Evolutionary conservation across 2,797 vertebrate genomes (phyloP).

Genomic region (Tympanoctomys barrerae): DNA sequence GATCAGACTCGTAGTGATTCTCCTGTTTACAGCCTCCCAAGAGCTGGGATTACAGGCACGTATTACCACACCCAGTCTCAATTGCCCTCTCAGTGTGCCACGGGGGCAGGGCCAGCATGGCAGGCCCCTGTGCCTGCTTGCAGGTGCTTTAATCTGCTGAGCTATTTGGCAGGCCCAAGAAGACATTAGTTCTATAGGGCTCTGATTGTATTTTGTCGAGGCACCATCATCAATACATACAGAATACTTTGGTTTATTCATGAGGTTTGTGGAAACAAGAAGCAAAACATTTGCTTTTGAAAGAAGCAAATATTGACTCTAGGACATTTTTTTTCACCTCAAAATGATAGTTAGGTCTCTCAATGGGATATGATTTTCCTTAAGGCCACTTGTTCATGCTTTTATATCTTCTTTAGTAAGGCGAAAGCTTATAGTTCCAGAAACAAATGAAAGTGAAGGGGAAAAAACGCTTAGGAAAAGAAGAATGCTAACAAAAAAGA

Average conservation of each 20-base stretch:
- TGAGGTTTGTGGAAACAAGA: not conserved
- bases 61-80: too few relatives aligned
- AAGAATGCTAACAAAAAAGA: constrained; percentile 44
- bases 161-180: not conserved
- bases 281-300: too few relatives aligned
- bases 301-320: not conserved
- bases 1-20: too few relatives aligned
- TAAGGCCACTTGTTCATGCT: not conserved
- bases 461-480: constrained; percentile 29
- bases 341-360: constrained; percentile 7
- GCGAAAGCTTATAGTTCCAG: not conserved
- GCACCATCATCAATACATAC: not conserved
- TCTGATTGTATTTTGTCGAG: constrained; percentile 24
- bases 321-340: not conserved
- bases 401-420: constrained; percentile 43
- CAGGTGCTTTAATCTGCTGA: too few relatives aligned
- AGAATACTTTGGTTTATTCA: not conserved
- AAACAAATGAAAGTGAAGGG: not conserved
- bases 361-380: not conserved
- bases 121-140: too few relatives aligned
- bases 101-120: too few relatives aligned
- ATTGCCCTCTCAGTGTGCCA: too few relatives aligned
- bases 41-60: too few relatives aligned
- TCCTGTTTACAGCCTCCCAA: too few relatives aligned
- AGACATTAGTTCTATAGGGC: not conserved